Conservation (phyloP, 2,113 vertebrate genomes). For the Phocoena sinus region DNA sequence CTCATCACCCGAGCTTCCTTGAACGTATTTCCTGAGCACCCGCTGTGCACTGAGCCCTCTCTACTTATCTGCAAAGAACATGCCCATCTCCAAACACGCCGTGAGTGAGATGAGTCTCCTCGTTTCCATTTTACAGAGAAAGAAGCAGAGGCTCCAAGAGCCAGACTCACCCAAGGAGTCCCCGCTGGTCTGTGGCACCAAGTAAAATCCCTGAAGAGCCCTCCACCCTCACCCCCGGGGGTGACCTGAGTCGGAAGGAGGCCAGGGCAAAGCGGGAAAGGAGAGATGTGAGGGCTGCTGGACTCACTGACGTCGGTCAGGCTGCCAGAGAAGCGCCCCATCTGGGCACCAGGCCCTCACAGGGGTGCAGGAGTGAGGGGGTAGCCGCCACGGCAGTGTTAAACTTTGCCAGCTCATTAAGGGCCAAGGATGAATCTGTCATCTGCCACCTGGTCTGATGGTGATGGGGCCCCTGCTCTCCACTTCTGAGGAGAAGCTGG, state of each 20-base stretch:
- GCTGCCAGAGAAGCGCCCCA: background rate
- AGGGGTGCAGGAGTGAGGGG: background rate
- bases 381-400: background rate
- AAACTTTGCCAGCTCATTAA: background rate
- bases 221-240: background rate
- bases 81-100: background rate
- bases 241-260: background rate
- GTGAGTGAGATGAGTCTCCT: background rate
- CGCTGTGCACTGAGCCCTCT: rapidly evolving
- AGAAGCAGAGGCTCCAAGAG: background rate
- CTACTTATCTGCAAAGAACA: background rate
- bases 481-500: background rate
- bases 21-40: background rate
- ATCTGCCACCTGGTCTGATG: background rate
- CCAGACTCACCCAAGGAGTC: background rate
- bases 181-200: background rate
- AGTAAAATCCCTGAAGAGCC: background rate
- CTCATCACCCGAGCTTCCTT: rapidly evolving
- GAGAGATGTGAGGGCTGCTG: background rate
- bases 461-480: background rate
- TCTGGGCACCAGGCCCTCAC: background rate
- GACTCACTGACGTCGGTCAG: background rate
- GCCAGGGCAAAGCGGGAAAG: background rate
- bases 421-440: background rate
- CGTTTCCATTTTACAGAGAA: background rate